These are phyloP conservation scores for Neoascia interrupta DNA, from an alignment of 2,888 invertebrate genomes.

Conservation along the genomic window DNA sequence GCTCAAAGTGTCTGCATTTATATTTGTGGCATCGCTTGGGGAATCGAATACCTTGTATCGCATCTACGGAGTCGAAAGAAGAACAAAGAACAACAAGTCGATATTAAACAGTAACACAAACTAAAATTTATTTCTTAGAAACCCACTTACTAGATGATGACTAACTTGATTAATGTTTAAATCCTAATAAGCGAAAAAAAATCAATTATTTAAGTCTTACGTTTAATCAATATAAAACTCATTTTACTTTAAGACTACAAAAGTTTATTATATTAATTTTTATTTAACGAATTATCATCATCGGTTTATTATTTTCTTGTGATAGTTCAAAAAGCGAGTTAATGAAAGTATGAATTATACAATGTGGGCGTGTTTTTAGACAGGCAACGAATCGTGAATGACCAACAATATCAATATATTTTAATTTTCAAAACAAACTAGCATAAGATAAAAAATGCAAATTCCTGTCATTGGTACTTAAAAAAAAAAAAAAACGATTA, in stretches of 20 bases:
- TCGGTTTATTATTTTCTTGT: slow-evolving; percentile 56
- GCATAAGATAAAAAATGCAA: slow-evolving; percentile 1
- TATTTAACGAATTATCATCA: slow-evolving; percentile 7
- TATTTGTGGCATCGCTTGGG: slow-evolving; percentile 86
- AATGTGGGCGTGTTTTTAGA: no score
- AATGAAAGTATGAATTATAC: no score
- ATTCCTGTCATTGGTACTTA: slow-evolving; percentile 47
- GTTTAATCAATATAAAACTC: slow-evolving; percentile 22
- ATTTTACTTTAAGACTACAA: slow-evolving; percentile 27
- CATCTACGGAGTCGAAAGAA: slow-evolving; percentile 72
- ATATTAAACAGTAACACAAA: slow-evolving; percentile 65
- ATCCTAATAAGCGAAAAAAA: slow-evolving; percentile 10
- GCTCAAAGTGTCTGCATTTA: slow-evolving; percentile 86
- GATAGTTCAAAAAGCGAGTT: slow-evolving; percentile 46
- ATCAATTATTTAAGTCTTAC: slow-evolving; percentile 4
- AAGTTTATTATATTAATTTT: neutral
- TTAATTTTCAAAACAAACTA: slow-evolving; percentile 14
- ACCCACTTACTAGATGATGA: neutral
- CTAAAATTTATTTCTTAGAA: no score
- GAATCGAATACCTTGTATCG: slow-evolving; percentile 81
- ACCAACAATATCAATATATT: slow-evolving; percentile 43
- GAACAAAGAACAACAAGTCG: slow-evolving; percentile 49
- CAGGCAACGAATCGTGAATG: slow-evolving; percentile 6
- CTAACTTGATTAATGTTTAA: slow-evolving; percentile 21
- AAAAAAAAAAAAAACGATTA: neutral